Evolutionary conservation across 2,888 invertebrate genomes (phyloP), one percentile per base, ranked within the genome.

Genomic region (Chouioia cunea): DNA sequence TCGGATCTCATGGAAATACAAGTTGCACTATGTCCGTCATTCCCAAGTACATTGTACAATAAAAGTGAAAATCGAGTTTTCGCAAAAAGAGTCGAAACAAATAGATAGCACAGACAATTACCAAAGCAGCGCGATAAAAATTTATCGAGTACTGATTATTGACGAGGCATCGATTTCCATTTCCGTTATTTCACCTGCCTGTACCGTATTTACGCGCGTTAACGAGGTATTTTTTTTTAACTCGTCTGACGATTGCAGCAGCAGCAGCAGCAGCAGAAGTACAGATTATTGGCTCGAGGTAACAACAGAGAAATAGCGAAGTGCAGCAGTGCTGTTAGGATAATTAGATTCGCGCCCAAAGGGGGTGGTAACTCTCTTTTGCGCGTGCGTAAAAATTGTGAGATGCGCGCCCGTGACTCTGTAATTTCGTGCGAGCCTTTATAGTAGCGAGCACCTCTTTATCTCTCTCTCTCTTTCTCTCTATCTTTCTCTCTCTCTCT

Each of bases 331-430:
- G 71, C 66, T 73, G 66, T 70, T 69, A 67, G 60, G 58, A 71
- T 75, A 75, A 75, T 75, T 71, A 70, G 71, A 71, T 71, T 70
- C 68, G 43, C 46, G 58, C 54, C 23, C 36, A 47, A 59, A 18
- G 23, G 27, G 22, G 20, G 27, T 52, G 15, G 4, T 16, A 43
- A 56, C 36, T 36, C n/a, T n/a, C n/a, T n/a, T n/a, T 27, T 36
- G 36, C 36, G 22, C 8, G 12, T 27, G 57, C 18, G 71, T 18
- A 52, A 70, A 71, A 71, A 66, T 71, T 65, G 62, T 53, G 62
- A 36, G 36, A 65, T 62, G 60, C 60, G 20, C 46, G 36, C 2
- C 3, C 27, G 48, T 4, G 16, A 50, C 66, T 67, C 67, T 71
- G 66, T 71, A 71, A 68, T 71, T 65, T 68, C 44, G 56, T 50